Conservation (phyloP, 2,888 invertebrate genomes). For the Automeris io region DNA sequence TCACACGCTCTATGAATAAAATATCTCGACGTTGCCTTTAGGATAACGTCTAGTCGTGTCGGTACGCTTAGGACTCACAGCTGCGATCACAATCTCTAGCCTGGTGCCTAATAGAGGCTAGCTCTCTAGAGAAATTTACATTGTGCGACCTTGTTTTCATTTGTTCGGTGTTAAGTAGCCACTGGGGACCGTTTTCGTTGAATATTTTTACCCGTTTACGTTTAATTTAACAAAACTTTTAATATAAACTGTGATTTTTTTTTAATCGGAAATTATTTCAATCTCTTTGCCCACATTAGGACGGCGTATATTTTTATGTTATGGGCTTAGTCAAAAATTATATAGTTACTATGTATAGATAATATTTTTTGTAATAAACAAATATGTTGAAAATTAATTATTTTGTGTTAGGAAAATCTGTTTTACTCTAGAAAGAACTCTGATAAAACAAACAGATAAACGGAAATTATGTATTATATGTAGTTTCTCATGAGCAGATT, state of each 20-base stretch:
- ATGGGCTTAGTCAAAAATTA: no score
- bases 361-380: no score
- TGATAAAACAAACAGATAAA: no score
- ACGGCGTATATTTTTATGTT: no score
- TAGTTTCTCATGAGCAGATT: no score
- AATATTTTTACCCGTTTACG: neutral
- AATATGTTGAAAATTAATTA: no score
- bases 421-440: no score
- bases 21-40: slow-evolving; percentile 64
- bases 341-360: no score
- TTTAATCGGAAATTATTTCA: neutral
- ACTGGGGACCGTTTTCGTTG: slow-evolving; percentile 30
- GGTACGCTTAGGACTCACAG: slow-evolving; percentile 53
- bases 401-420: no score
- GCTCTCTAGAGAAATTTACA: slow-evolving; percentile 56
- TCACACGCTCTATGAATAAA: slow-evolving; percentile 71
- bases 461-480: no score
- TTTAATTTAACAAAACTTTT: neutral
- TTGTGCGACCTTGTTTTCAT: slow-evolving; percentile 34
- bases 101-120: slow-evolving; percentile 47
- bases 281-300: neutral
- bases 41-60: slow-evolving; percentile 60
- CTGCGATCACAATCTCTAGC: slow-evolving; percentile 54
- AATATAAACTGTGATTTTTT: neutral
- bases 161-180: slow-evolving; percentile 40